Base-by-base conservation (phyloP, 2,797 vertebrate genomes). In the Catostomus latipinnis region DNA sequence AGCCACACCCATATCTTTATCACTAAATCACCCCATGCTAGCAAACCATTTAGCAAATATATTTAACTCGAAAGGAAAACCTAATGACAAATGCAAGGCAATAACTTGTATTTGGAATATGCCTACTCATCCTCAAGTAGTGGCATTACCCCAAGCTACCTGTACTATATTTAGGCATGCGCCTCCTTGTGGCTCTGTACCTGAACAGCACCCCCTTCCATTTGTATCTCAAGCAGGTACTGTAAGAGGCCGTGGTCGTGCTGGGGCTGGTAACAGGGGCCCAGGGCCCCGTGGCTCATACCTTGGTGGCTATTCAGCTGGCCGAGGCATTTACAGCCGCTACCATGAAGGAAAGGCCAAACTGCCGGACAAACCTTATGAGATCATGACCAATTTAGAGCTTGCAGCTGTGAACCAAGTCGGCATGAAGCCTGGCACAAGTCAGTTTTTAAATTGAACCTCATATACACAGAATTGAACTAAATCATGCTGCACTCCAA, bases 311-410 rank as follows among this genome's bases (percentile, higher is more conserved):
- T 99, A 99, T 90, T 99, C 98, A 50, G 98, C 98, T 0, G 98
- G 98, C 90, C 97, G 98, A 88, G 98, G 98, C 90, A 99, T 99
- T 93, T 99, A 99, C 94, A 99, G 98, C 95, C 96, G 98, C 89
- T 99, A 99, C 92, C 98, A 99, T 0, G 98, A 99, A 93, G 98
- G 98, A 93, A 99, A 99, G 96, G 92, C 94, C 94, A 99, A 98
- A 89, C 95, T 94, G 90, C 92, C 94, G 77, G 97, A 98, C 88
- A 98, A 98, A 93, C 93, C 96, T 91, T 98, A 96, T 77, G 98
- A 99, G 89, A 94, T 99, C 91, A 94, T 98, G 89, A 91, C 96
- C 90, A 96, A 94, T 92, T 89, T 98, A 96, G 98, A 99, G 90
- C 92, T 99, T 83, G 93, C 97, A 83, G 88, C 97, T 71, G 96